Base-by-base conservation (phyloP, 2,113 vertebrate genomes). In the Burhinus oedicnemus region DNA sequence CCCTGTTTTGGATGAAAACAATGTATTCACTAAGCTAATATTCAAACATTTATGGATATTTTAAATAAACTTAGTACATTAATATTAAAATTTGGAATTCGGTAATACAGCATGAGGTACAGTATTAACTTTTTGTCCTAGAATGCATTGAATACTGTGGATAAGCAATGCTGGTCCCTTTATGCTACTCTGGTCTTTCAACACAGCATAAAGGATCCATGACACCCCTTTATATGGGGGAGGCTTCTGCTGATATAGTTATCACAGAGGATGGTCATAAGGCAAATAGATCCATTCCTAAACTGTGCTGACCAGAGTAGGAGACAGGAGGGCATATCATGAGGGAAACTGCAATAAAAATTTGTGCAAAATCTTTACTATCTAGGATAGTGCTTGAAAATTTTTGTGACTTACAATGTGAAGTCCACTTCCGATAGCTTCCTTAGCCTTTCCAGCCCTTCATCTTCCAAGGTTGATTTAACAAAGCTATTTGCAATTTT, bases 161-260 rank as follows among this genome's bases (percentile, higher is more conserved):
- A 90, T 95, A 83, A 95, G 94, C 94, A 96, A 87, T 91, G 94
- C 96, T 96, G 95, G 97, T 96, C 96, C 92, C 95, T 97, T 96
- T 97, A 97, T 97, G 95, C 96, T 96, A 97, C 95, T 95, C 96
- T 97, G 96, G 96, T 82, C 91, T 96, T 94, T 96, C 81, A 97
- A 97, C 55, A 95, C 92, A 97, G 96, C 96, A 96, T 96, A 97
- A 97, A 95, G 97, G 97, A 95, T 97, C 96, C 97, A 47, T 95
- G 80, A 90, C 75, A 74, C 26, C 71, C 60, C 64, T 75, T 88
- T 89, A 90, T 55, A 29, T 62, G 64, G 26, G 32, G 38, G 49
- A 86, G 18, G 20, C 69, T 93, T 96, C 58, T 92, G 7, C 51
- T 83, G 58, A 15, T 79, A 23, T 0, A 62, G 25, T 44, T 74